Conservation (phyloP, 2,797 vertebrate species). For the Oreortyx pictus region DNA sequence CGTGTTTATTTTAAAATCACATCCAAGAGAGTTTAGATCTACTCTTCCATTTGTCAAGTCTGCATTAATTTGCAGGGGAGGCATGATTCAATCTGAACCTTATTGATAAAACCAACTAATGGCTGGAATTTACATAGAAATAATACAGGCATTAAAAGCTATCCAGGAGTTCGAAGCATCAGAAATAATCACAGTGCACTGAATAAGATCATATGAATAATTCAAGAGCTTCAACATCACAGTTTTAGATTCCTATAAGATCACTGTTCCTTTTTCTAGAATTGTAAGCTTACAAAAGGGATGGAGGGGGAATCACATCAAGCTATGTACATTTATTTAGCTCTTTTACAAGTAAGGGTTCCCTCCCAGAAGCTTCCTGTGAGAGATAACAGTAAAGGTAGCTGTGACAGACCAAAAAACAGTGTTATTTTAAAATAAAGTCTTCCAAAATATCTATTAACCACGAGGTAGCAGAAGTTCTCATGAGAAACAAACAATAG, state of each 20-base stretch:
- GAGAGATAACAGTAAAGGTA: not conserved
- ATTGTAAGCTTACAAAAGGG: not conserved
- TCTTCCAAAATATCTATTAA: not conserved
- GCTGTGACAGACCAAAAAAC: not conserved
- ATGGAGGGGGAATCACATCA: not conserved
- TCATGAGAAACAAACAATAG: not conserved
- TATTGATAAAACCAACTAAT: constrained; percentile 68
- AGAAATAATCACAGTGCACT: constrained; percentile 62
- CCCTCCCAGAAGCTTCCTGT: not conserved
- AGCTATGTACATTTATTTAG: not conserved
- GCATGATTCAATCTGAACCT: constrained; percentile 58
- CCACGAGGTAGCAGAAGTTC: not conserved
- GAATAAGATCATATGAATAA: constrained; percentile 67
- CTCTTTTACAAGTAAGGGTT: not conserved
- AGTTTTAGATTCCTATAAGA: constrained; percentile 55
- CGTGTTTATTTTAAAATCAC: constrained; percentile 25
- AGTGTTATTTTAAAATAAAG: not conserved
- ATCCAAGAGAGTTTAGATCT: not conserved
- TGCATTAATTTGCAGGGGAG: constrained; percentile 39
- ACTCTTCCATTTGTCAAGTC: constrained; percentile 19
- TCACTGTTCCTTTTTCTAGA: not conserved
- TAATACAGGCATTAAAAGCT: constrained; percentile 66
- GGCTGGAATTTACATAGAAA: constrained; percentile 71
- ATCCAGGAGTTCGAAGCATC: constrained; percentile 64
- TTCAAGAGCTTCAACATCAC: constrained; percentile 46